phyloP scores from a whole-genome alignment of 1,140 invertebrate species.

The Aphelinus atriplicis region DNA sequence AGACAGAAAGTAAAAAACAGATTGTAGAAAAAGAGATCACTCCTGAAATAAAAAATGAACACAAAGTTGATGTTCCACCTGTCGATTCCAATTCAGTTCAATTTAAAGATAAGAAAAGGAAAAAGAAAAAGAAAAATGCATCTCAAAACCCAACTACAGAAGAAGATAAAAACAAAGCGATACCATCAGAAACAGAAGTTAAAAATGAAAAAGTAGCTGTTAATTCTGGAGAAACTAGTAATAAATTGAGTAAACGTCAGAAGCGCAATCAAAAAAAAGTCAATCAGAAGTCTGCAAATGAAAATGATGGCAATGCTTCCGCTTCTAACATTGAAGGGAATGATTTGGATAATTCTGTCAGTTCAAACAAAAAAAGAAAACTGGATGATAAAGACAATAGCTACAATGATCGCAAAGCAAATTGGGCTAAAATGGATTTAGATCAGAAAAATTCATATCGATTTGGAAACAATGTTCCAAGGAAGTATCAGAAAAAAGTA shows the following conservation, averaged over 20 bases:
- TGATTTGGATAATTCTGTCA: constrained; percentile 46
- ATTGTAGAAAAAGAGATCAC: constrained; percentile 37
- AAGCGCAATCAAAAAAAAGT: constrained; percentile 50
- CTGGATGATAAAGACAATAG: neutral
- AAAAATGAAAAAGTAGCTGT: constrained; percentile 16
- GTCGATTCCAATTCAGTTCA: neutral
- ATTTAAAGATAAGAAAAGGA: constrained; percentile 35
- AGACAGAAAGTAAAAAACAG: neutral
- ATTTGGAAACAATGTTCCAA: constrained; percentile 34
- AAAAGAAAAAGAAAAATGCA: constrained; percentile 37
- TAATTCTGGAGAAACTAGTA: constrained; percentile 21
- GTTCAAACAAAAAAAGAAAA: constrained; percentile 46
- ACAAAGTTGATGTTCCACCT: too few relatives aligned
- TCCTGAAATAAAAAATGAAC: too few relatives aligned
- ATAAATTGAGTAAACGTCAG: constrained; percentile 54
- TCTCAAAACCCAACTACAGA: constrained; percentile 29
- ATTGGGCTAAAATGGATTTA: constrained; percentile 2
- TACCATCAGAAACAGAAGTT: constrained; percentile 42
- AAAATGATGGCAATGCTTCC: constrained; percentile 27
- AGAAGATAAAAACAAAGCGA: constrained; percentile 19
- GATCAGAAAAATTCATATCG: constrained; percentile 31
- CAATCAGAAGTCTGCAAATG: constrained; percentile 38
- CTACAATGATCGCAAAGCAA: constrained; percentile 34
- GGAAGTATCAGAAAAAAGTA: constrained; percentile 43
- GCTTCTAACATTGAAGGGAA: constrained; percentile 41